Evolutionary conservation across 1,140 invertebrate species (phyloP), one percentile per base, ranked within the genome.

Genomic region (Trichonephila clavata): DNA sequence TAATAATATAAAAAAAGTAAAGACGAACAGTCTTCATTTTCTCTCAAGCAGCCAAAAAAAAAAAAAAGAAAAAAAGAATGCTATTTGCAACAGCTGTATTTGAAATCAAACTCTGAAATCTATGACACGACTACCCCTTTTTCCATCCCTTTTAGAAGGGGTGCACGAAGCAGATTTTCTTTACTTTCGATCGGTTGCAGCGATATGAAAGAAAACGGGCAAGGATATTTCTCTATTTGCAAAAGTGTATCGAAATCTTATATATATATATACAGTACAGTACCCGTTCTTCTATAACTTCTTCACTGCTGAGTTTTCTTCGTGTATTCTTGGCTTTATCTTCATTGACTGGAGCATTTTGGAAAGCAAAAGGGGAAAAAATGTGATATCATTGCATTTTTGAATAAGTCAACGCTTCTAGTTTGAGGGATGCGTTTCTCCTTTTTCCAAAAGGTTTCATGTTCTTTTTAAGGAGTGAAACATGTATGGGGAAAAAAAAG

Each of bases 11-110:
- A 20, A 63, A 63, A 63, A 63, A 20, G 14, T 3, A 39, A 21
- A 4, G 27, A 14, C 14, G 27, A 24, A 77, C n/a, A 77, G 81
- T 83, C 50, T 83, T 83, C 50, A 57, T 59, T 83, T 83, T 83
- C 81, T 83, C 13, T 50, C 43, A 13, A 16, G 50, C 81, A 24
- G 20, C 57, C 10, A 10, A 18, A 43, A 61, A 16, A 32, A 87
- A 87, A 86, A 63, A 87, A n/a, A 39, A 87, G 10, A 87, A 61
- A 16, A 14, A 81, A 90, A 39, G 43, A 59, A 24, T 81, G 50
- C 77, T 81, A 90, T 90, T 90, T 90, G 89, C 89, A 43, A 90
- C 89, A 90, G 89, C 89, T 90, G 89, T 81, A 61, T 81, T 61
- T 81, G 77, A 90, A 81, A 90, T 90, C 89, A 81, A 50, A 43